A percentile compares a stretch with the other conserved stretches of the same genome.
These are phyloP conservation scores for Eulemur rubriventer DNA, from an alignment of 2,797 vertebrate species.

Conservation along the genomic window DNA sequence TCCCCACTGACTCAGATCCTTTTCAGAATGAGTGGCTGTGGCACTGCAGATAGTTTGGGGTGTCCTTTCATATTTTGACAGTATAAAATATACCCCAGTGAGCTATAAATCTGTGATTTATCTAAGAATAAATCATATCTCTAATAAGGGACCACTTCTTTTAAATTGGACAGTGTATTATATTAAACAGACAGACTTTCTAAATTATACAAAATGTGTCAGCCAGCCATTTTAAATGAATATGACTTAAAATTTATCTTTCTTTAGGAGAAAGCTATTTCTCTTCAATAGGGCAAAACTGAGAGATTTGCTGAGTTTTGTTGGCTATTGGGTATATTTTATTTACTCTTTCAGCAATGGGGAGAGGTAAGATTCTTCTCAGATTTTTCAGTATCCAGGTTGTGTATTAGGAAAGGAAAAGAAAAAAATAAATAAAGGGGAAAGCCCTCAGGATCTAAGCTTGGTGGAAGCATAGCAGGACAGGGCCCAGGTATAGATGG, in stretches of 20 bases:
- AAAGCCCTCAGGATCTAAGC: neutral
- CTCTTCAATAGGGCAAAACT: constrained; percentile 57
- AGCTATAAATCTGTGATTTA: constrained; percentile 88
- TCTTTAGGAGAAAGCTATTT: constrained; percentile 79
- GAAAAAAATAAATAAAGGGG: neutral
- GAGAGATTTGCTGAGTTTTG: constrained; percentile 73
- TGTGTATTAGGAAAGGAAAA: neutral
- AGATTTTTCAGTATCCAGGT: neutral
- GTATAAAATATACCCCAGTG: constrained; percentile 86
- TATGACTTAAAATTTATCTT: constrained; percentile 84
- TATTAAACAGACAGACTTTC: constrained; percentile 85
- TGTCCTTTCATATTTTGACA: constrained; percentile 85
- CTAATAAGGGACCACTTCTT: constrained; percentile 88
- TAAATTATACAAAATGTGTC: constrained; percentile 84
- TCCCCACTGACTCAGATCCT: constrained; percentile 90
- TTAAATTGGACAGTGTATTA: constrained; percentile 86
- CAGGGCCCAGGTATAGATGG: neutral
- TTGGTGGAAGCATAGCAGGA: neutral
- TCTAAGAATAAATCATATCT: constrained; percentile 87
- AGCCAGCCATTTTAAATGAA: constrained; percentile 84
- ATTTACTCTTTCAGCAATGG: constrained; percentile 70
- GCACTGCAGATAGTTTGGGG: constrained; percentile 96
- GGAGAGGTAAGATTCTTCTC: neutral
- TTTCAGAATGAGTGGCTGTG: constrained; percentile 96
- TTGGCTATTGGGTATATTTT: constrained; percentile 57